Conservation (phyloP, 2,888 invertebrate genomes). For the Crematogaster levior region DNA sequence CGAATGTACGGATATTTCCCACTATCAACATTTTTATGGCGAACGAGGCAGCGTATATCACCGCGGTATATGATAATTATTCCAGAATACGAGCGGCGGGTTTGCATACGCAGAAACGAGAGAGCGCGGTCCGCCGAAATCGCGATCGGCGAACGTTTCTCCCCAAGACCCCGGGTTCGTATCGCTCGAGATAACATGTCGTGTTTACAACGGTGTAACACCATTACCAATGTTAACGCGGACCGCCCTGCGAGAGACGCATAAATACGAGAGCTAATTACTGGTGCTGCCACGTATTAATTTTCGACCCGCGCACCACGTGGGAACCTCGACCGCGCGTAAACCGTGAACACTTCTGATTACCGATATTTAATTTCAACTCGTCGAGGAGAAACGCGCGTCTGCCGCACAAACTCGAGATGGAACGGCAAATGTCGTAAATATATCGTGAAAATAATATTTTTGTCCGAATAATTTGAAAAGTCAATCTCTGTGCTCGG, state of each 20-base stretch:
- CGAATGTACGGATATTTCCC: slow-evolving; percentile 20
- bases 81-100: slow-evolving; percentile 43
- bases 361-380: slow-evolving; percentile 59
- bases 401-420: slow-evolving; percentile 3
- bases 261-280: slow-evolving; percentile 78
- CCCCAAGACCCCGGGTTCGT: slow-evolving; percentile 35
- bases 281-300: slow-evolving; percentile 74
- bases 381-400: slow-evolving; percentile 1
- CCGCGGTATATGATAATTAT: slow-evolving; percentile 38
- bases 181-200: slow-evolving; percentile 71
- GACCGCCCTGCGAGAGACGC: slow-evolving; percentile 71
- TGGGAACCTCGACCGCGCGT: slow-evolving; percentile 58
- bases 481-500: not conserved
- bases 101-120: not conserved
- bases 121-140: slow-evolving; percentile 40
- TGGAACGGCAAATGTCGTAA: slow-evolving; percentile 7
- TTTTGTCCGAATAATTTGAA: not conserved
- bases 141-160: slow-evolving; percentile 38
- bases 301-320: slow-evolving; percentile 63
- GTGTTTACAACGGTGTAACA: slow-evolving; percentile 75
- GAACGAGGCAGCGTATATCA: slow-evolving; percentile 17
- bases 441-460: not conserved
- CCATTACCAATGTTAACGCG: slow-evolving; percentile 76
- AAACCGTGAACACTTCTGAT: slow-evolving; percentile 63
- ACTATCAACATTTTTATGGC: slow-evolving; percentile 46